These are phyloP conservation scores for Battus philenor DNA, from an alignment of 1,140 invertebrate genomes.

Conservation along the genomic window DNA sequence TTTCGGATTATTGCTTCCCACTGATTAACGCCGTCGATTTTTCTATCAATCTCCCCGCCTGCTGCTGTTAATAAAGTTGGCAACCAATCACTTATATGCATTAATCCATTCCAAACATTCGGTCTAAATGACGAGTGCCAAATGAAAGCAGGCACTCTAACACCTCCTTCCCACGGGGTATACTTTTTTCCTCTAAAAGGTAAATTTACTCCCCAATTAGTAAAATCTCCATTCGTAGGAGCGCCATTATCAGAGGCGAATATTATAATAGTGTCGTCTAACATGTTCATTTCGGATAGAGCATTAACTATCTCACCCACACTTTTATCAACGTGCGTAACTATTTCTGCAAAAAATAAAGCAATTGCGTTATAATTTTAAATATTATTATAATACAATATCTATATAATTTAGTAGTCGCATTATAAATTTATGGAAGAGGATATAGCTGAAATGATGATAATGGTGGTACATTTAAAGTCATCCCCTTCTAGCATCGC, in stretches of 20 bases:
- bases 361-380: no score
- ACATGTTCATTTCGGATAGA: constrained; percentile 80
- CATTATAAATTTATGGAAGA: no score
- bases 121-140: constrained; percentile 85
- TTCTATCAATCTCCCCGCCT: constrained; percentile 32
- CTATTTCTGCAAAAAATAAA: constrained; percentile 46
- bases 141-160: constrained; percentile 86
- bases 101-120: constrained; percentile 83
- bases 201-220: constrained; percentile 91
- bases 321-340: constrained; percentile 79
- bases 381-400: no score
- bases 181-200: constrained; percentile 89
- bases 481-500: no score
- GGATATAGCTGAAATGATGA: no score
- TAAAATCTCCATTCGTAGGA: constrained; percentile 82
- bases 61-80: constrained; percentile 82
- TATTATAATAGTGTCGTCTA: constrained; percentile 85
- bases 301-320: constrained; percentile 84
- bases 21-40: constrained; percentile 82
- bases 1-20: constrained; percentile 81
- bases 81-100: constrained; percentile 93
- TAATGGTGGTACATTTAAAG: no score
- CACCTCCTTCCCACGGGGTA: constrained; percentile 91
- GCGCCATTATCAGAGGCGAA: constrained; percentile 91
- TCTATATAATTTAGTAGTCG: no score